Conservation (phyloP, 2,113 vertebrate species). For the Tragelaphus scriptus region DNA sequence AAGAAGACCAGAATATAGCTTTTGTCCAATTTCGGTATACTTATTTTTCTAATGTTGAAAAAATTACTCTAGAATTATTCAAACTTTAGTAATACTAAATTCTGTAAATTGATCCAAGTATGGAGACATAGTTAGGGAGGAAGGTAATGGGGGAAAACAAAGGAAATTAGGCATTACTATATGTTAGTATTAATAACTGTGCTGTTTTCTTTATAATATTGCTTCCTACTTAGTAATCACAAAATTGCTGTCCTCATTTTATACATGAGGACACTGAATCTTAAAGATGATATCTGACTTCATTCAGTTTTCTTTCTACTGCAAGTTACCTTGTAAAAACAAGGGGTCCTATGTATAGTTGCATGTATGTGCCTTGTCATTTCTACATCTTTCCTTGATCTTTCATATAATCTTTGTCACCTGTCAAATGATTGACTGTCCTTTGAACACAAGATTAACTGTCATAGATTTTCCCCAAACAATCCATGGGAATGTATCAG, state of each 20-base stretch:
- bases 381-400: neutral
- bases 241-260: neutral
- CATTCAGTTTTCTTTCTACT: neutral
- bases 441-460: neutral
- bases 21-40: neutral
- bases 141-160: neutral
- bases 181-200: neutral
- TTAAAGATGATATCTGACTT: neutral
- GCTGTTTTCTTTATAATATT: neutral
- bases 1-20: neutral
- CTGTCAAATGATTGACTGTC: neutral
- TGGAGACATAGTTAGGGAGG: neutral
- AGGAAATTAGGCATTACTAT: neutral
- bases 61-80: neutral
- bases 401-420: neutral
- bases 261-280: neutral
- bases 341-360: accelerated
- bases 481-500: neutral
- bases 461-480: neutral
- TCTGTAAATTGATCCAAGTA: neutral
- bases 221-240: neutral
- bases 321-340: neutral
- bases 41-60: neutral
- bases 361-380: neutral
- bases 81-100: neutral